These are phyloP conservation scores for Heliothis virescens DNA, from an alignment of 1,140 invertebrate species.

Conservation along the genomic window DNA sequence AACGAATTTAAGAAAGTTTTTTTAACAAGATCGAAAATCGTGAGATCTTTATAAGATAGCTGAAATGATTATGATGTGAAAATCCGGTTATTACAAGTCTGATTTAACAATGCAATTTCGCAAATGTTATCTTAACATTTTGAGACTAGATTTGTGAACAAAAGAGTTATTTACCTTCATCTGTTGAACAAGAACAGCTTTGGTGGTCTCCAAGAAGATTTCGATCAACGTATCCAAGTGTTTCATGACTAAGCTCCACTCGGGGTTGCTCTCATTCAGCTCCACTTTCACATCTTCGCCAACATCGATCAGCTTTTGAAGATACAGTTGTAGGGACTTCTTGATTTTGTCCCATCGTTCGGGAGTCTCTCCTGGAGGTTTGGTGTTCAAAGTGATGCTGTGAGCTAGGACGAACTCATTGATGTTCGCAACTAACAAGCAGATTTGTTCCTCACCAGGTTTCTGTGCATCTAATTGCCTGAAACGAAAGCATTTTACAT, in stretches of 20 bases:
- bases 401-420: slow-evolving; percentile 85
- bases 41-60: background rate
- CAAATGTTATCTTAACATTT: too few relatives aligned
- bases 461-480: slow-evolving; percentile 79
- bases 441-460: slow-evolving; percentile 79
- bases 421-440: slow-evolving; percentile 82
- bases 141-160: too few relatives aligned
- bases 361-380: slow-evolving; percentile 83
- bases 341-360: slow-evolving; percentile 86
- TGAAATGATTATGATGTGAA: background rate
- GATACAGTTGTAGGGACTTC: slow-evolving; percentile 80
- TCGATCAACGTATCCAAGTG: slow-evolving; percentile 80
- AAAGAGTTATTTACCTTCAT: slow-evolving; percentile 76
- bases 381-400: slow-evolving; percentile 85
- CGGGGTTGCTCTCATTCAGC: slow-evolving; percentile 79
- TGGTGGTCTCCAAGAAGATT: slow-evolving; percentile 84
- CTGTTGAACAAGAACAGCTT: slow-evolving; percentile 84
- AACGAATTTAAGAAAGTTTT: background rate
- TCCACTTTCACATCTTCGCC: slow-evolving; percentile 84
- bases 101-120: too few relatives aligned
- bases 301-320: slow-evolving; percentile 83
- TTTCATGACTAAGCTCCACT: slow-evolving; percentile 76
- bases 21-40: background rate
- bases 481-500: slow-evolving; percentile 47
- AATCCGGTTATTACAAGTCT: background rate